These are phyloP conservation scores for Petaurus breviceps DNA, from an alignment of 2,113 vertebrate genomes.

Conservation along the genomic window DNA sequence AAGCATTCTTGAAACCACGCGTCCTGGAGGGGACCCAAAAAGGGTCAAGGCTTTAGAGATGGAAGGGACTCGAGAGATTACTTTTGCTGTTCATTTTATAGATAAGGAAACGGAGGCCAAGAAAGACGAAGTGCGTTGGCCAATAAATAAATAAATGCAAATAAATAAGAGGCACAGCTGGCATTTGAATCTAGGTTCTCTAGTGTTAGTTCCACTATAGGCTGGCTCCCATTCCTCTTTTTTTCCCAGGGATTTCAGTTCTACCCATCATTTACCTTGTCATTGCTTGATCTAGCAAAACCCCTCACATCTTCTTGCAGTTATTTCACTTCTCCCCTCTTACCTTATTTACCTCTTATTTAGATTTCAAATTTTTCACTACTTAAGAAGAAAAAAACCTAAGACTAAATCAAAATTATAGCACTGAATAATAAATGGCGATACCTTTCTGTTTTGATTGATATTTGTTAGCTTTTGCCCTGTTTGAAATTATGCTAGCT, in stretches of 20 bases:
- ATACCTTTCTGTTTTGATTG: background rate
- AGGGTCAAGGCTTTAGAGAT: background rate
- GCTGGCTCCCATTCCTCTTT: background rate
- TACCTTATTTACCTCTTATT: rapidly evolving
- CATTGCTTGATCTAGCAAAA: background rate
- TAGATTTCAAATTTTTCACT: background rate
- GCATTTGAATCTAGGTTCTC: background rate
- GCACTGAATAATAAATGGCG: background rate
- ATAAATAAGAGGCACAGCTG: constrained; percentile 1
- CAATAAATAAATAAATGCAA: background rate
- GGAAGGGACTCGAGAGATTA: background rate
- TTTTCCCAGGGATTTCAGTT: background rate
- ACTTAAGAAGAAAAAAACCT: background rate
- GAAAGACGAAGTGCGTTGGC: constrained; percentile 5
- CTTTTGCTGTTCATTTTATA: constrained; percentile 28
- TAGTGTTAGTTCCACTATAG: background rate
- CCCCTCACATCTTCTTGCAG: background rate
- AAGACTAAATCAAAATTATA: background rate
- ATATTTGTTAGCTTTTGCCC: background rate
- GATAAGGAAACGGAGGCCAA: constrained; percentile 50
- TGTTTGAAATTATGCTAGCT: background rate
- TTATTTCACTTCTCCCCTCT: background rate
- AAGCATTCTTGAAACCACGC: background rate
- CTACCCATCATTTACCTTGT: background rate
- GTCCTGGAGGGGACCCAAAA: background rate